These are phyloP conservation scores for Eriosoma lanigerum DNA, from an alignment of 1,140 invertebrate species.

Conservation along the genomic window DNA sequence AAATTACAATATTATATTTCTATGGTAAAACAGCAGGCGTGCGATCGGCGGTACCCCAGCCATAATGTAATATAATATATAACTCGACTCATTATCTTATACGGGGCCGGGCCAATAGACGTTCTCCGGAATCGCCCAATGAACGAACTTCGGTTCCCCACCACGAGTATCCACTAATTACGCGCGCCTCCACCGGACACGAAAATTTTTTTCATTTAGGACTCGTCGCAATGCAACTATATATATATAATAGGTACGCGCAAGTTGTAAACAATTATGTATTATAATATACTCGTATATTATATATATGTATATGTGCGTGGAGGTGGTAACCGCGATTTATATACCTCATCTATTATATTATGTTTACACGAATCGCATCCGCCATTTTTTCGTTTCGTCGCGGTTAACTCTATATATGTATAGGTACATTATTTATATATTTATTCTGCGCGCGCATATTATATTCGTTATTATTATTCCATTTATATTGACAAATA, in stretches of 20 bases:
- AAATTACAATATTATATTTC: too few relatives aligned
- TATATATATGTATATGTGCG: background rate
- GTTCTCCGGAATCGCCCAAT: slow-evolving; percentile 27
- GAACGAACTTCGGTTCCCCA: slow-evolving; percentile 21
- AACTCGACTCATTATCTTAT: background rate
- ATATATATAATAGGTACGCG: background rate
- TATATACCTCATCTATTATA: too few relatives aligned
- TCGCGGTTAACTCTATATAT: too few relatives aligned
- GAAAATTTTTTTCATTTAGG: slow-evolving; percentile 33
- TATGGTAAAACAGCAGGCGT: background rate
- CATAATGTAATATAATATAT: background rate
- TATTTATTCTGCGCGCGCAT: background rate
- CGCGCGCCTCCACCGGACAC: slow-evolving; percentile 14
- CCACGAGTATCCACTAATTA: slow-evolving; percentile 25
- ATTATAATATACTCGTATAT: background rate
- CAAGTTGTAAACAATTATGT: too few relatives aligned
- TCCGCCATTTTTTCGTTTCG: too few relatives aligned
- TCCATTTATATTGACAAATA: too few relatives aligned
- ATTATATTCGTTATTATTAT: too few relatives aligned
- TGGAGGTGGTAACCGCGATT: too few relatives aligned
- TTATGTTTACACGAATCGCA: too few relatives aligned
- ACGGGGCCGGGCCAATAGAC: slow-evolving; percentile 36
- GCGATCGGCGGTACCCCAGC: background rate
- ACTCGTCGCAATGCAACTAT: background rate
- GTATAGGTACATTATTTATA: too few relatives aligned